Evolutionary conservation across 2,888 invertebrate species (phyloP).

Genomic region (Heliconius erato): DNA sequence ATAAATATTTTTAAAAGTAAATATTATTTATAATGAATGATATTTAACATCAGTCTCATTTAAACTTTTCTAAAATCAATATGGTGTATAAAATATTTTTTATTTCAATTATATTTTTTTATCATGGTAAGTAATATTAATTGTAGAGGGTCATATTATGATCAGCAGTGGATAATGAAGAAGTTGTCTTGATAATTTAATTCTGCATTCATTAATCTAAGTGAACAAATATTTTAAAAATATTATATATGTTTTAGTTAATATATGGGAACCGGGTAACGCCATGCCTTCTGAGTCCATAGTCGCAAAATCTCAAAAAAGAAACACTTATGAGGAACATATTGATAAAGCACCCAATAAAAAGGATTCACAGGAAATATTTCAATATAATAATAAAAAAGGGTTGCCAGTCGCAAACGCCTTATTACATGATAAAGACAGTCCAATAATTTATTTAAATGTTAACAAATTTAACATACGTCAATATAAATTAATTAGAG

Average conservation of each 20-base stretch:
- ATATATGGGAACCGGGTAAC: background rate
- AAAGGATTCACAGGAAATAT: background rate
- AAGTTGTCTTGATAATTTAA: too few species aligned
- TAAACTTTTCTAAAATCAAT: background rate
- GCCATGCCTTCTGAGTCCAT: background rate
- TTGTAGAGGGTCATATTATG: too few species aligned
- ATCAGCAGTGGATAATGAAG: too few species aligned
- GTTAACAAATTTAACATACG: background rate
- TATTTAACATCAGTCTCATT: background rate
- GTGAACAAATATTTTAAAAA: background rate
- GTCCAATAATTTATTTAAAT: background rate
- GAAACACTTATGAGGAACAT: background rate
- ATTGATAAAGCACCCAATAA: background rate
- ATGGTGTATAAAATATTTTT: conserved; percentile 7
- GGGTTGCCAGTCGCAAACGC: background rate
- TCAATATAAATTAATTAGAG: background rate
- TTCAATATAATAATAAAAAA: background rate
- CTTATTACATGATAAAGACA: background rate
- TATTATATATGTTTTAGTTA: conserved; percentile 5
- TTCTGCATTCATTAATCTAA: too few species aligned
- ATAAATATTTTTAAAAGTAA: conserved; percentile 56
- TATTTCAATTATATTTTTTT: background rate
- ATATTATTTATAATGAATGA: background rate
- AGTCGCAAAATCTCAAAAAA: background rate
- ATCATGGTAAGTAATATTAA: background rate